Percentiles rank a stretch among this genome's conserved stretches.
phyloP scores from a whole-genome alignment of 1,140 invertebrate species.

The Bombyx mandarina region DNA sequence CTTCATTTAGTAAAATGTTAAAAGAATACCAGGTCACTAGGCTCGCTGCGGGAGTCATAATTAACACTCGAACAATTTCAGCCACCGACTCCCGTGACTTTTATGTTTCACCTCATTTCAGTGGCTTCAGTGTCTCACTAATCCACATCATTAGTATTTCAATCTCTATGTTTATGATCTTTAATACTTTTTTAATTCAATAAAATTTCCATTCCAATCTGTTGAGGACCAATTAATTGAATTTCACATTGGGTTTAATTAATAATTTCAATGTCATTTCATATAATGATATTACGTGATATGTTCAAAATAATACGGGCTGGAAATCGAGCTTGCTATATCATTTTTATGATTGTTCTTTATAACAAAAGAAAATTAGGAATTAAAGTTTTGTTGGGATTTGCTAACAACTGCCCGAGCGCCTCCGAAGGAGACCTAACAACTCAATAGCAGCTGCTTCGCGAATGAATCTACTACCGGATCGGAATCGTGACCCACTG shows the following conservation, averaged over 20 bases:
- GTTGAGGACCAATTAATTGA: not conserved
- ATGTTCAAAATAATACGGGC: no score
- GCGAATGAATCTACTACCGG: no score
- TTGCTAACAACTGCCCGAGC: no score
- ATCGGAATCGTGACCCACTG: no score
- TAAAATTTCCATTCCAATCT: not conserved
- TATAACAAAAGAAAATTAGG: no score
- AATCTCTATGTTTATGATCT: not conserved
- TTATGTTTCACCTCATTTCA: constrained; percentile 20
- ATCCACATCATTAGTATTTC: constrained; percentile 2
- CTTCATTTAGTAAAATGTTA: constrained; percentile 3
- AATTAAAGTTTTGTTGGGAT: no score
- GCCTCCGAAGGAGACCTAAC: no score
- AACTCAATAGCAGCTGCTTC: no score
- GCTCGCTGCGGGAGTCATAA: constrained; percentile 12
- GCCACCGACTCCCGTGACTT: constrained; percentile 10
- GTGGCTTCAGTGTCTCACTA: constrained; percentile 7
- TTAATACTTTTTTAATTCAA: not conserved
- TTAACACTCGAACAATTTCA: constrained; percentile 19
- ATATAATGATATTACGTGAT: no score
- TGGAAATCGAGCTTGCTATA: no score
- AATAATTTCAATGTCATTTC: constrained; percentile 4
- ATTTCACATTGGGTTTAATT: constrained; percentile 4
- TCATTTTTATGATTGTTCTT: no score
- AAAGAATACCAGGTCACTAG: constrained; percentile 5